Evolutionary conservation across 2,113 vertebrate species (phyloP), one percentile per base, ranked within the genome.

Genomic region (Oncorhynchus nerka): DNA sequence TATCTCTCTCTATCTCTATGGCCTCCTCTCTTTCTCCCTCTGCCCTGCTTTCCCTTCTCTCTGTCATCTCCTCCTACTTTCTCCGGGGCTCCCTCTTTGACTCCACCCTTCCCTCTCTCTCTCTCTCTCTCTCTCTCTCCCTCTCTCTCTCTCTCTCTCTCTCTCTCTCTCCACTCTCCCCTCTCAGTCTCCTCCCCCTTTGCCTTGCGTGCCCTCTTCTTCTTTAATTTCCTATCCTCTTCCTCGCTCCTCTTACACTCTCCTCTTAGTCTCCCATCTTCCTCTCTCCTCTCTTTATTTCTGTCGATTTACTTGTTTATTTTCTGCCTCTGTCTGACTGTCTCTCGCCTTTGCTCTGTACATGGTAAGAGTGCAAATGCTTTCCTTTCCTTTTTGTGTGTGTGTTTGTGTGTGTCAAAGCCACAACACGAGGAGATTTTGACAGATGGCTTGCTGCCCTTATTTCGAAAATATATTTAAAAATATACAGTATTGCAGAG

Each of bases 91-190:
- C 62, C 24, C 77, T 80, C 70, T 75, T 83, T 78, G 39, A 83
- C 72, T 68, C 59, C 75, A 59, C 73, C 62, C 80, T 55, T 75
- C 65, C 77, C 80, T 16, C 15, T 51, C 49, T 4, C 48, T 13
- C 13, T 26, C 26, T 2, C 28, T 3, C 28, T 3, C 28, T 28
- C 26, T 0, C 88, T 82, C 85, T 85, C 59, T 55, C 49, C 19
- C 49, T 16, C 15, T 80, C 84, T 73, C 83, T 86, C 74, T 79
- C 59, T 75, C 16, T 55, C 49, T 4, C 49, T 16, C 15, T 81
- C 84, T 74, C 82, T 86, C 74, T 79, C 59, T 75, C 85, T 86
- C 76, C 74, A 75, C 88, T 82, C 85, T 84, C 59, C 78, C 87
- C 75, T 81, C 87, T 88, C 89, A 85, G 84, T 84, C 88, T 88